Evolutionary conservation across 2,797 vertebrate species (phyloP), one percentile per base, ranked within the genome.

Genomic region (Pseudochaenichthys georgianus): DNA sequence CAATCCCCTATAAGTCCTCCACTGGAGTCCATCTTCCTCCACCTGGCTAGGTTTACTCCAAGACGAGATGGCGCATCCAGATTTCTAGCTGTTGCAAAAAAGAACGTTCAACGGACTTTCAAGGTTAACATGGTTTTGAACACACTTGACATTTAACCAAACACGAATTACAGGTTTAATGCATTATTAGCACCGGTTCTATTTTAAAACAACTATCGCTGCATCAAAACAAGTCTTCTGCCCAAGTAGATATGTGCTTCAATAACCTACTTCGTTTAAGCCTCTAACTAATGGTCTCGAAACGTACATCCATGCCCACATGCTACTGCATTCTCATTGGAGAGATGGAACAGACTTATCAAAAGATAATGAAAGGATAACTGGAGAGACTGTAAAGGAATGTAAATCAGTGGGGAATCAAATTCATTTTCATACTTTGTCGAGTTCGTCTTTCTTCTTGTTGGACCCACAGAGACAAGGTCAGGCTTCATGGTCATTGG

Each of bases 281-380:
- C 66, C 23, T 72, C 64, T 80, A 72, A 62, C 59, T 75, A 75
- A 84, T 74, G 74, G 51, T 67, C 57, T 80, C 76, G 62, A 81
- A 81, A 78, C 69, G 64, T 70, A 74, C 64, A 80, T 84, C 58
- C 55, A 65, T 77, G 48, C 51, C 70, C 66, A 28, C 54, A 64
- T 61, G 48, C 65, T 81, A 78, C 76, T 81, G 60, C n/a, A 50
- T 70, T 54, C 64, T 75, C 62, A 78, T 64, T 78, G 50, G 58
- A 21, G 21, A 2, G 21, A 21, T 66, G 15, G 61, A 73, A 68
- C 62, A 64, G 21, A 21, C 21, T 21, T 21, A 21, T 21, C 21
- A 21, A 21, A 21, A 21, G 21, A 21, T 21, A 85, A 87, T 72
- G 71, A 80, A 69, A 72, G 75, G 67, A 85, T 43, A 68, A 75